Conservation (phyloP, 2,113 vertebrate genomes). For the Mirounga angustirostris region DNA sequence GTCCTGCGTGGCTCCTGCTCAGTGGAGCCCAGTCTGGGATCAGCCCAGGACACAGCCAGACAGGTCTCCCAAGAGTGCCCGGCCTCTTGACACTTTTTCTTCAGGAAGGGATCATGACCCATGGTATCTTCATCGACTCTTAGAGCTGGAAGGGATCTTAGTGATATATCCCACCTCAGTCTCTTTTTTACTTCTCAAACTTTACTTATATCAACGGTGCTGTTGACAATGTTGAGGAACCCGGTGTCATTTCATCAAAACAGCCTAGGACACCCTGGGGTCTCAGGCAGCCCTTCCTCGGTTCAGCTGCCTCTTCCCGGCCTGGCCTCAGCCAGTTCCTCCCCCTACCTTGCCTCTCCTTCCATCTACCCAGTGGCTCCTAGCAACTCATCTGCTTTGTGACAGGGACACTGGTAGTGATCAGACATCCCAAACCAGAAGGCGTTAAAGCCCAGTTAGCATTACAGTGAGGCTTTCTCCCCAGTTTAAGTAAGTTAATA, state of each 20-base stretch:
- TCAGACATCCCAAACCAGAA: background rate
- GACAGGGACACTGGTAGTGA: background rate
- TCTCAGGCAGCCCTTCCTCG: background rate
- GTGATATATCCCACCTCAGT: background rate
- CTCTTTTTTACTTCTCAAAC: background rate
- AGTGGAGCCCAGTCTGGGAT: background rate
- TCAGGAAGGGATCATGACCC: background rate
- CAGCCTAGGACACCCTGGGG: background rate
- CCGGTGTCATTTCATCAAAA: background rate
- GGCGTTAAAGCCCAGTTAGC: background rate
- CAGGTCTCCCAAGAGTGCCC: background rate
- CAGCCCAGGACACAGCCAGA: background rate
- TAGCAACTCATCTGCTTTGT: background rate
- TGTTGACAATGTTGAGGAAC: background rate
- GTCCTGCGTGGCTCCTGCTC: background rate
- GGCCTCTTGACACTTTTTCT: background rate
- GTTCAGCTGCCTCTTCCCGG: background rate
- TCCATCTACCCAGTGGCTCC: background rate
- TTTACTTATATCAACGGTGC: background rate
- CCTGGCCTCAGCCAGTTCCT: background rate
- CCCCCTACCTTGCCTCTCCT: background rate
- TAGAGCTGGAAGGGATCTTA: background rate
- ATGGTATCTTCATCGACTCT: slow-evolving; percentile 43
- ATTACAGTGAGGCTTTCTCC: background rate
- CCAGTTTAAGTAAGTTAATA: background rate